Percentiles rank a stretch among this genome's conserved stretches.
Evolutionary conservation across 92 coral and sea anemone genomes (phyloP).

Genomic region (Blastomussa wellsi): DNA sequence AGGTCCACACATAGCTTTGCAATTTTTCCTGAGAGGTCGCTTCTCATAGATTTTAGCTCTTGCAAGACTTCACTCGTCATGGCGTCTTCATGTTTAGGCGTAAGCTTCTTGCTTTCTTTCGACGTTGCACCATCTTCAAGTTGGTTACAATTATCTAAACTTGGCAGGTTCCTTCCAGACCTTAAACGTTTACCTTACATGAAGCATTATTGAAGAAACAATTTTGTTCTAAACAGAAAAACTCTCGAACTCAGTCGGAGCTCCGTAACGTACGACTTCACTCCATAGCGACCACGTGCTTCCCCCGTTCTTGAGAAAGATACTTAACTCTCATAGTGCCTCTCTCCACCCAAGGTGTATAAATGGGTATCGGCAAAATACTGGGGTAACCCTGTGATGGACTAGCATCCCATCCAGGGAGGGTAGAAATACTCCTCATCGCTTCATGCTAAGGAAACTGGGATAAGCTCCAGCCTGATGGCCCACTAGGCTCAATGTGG

Average conservation of each 20-base stretch:
- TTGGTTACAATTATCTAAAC: background rate
- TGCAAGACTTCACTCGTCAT: slow-evolving; percentile 6
- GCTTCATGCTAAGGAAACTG: too few species aligned
- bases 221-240: background rate
- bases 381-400: too few species aligned
- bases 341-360: too few species aligned
- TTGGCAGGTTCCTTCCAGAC: background rate
- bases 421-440: too few species aligned
- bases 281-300: background rate
- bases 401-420: too few species aligned
- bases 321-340: too few species aligned
- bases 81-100: background rate
- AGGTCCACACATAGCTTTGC: slow-evolving; percentile 1
- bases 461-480: too few species aligned
- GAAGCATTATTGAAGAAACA: background rate
- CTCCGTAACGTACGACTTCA: background rate
- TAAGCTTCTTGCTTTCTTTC: background rate
- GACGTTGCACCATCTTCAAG: background rate
- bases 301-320: too few species aligned
- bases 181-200: background rate
- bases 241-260: background rate
- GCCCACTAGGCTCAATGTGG: too few species aligned
- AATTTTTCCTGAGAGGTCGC: slow-evolving; percentile 5
- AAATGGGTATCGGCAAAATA: too few species aligned
- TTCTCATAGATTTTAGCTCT: slow-evolving; percentile 10